Evolutionary conservation across 2,797 vertebrate genomes (phyloP).

Genomic region (Enteromius viviparus): DNA sequence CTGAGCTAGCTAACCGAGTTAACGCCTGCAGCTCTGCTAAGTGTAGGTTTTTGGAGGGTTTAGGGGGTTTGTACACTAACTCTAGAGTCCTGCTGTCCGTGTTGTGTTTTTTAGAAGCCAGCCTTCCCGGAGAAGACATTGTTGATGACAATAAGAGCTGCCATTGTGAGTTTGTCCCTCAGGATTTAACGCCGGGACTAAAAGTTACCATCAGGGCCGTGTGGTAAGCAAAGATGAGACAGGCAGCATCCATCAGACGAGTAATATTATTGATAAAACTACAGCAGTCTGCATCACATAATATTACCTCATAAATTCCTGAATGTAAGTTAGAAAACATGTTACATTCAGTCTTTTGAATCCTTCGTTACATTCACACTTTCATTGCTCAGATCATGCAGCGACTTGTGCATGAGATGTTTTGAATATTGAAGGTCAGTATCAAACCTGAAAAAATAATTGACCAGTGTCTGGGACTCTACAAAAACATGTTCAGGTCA

Average conservation of each 20-base stretch:
- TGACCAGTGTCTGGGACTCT: neutral
- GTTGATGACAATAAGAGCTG: slow-evolving; percentile 96
- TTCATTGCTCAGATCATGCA: slow-evolving; percentile 23
- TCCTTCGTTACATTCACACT: slow-evolving; percentile 17
- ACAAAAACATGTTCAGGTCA: neutral
- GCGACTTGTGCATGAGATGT: neutral
- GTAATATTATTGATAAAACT: slow-evolving; percentile 34
- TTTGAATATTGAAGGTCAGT: neutral
- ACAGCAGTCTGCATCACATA: slow-evolving; percentile 22
- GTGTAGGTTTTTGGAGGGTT: slow-evolving; percentile 33
- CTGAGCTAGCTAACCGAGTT: neutral
- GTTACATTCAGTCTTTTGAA: slow-evolving; percentile 12
- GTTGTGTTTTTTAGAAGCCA: slow-evolving; percentile 81
- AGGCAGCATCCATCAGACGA: slow-evolving; percentile 10
- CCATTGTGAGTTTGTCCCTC: slow-evolving; percentile 93
- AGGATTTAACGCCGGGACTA: slow-evolving; percentile 92
- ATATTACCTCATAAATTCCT: neutral
- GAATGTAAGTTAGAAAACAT: slow-evolving; percentile 6
- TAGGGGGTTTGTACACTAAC: slow-evolving; percentile 52
- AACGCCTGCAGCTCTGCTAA: slow-evolving; percentile 38
- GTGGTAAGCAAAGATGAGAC: slow-evolving; percentile 81
- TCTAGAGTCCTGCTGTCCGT: slow-evolving; percentile 46
- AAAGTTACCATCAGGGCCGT: slow-evolving; percentile 97
- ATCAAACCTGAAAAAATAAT: neutral
- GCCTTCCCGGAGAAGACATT: slow-evolving; percentile 91